These are phyloP conservation scores for Cyprinodon diabolis DNA, from an alignment of 2,797 vertebrate genomes.

Conservation along the genomic window DNA sequence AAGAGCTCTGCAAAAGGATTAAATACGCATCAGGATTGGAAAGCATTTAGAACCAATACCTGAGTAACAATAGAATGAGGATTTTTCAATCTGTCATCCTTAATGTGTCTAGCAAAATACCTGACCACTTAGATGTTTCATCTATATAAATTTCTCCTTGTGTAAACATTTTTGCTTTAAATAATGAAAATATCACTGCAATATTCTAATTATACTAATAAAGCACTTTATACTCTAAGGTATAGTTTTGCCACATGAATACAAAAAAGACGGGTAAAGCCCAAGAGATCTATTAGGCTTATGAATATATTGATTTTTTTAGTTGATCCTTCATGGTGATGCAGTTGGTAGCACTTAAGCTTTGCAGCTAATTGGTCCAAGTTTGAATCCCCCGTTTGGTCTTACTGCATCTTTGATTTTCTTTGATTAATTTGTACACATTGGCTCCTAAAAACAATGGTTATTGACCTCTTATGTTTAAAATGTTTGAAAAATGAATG, in stretches of 20 bases:
- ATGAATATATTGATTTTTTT: background rate
- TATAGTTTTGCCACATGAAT: background rate
- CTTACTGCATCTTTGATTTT: no score
- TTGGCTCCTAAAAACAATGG: background rate
- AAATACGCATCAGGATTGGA: background rate
- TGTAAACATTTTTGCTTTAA: background rate
- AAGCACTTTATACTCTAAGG: background rate
- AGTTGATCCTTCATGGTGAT: background rate
- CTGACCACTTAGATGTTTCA: no score
- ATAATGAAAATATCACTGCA: background rate
- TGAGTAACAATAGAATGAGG: background rate
- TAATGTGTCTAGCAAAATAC: background rate
- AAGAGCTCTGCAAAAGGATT: slow-evolving; percentile 3
- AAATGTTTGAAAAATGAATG: background rate
- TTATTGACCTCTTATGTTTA: background rate
- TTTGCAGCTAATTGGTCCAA: no score
- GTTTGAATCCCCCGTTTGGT: no score
- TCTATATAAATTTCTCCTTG: background rate
- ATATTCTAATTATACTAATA: background rate
- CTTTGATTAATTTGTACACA: no score
- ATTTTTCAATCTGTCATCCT: background rate
- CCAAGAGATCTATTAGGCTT: background rate
- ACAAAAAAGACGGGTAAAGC: background rate
- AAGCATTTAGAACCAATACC: slow-evolving; percentile 1
- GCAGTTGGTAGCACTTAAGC: no score